Conservation (phyloP, 2,113 vertebrate genomes). For the Ancistrus triradiatus region DNA sequence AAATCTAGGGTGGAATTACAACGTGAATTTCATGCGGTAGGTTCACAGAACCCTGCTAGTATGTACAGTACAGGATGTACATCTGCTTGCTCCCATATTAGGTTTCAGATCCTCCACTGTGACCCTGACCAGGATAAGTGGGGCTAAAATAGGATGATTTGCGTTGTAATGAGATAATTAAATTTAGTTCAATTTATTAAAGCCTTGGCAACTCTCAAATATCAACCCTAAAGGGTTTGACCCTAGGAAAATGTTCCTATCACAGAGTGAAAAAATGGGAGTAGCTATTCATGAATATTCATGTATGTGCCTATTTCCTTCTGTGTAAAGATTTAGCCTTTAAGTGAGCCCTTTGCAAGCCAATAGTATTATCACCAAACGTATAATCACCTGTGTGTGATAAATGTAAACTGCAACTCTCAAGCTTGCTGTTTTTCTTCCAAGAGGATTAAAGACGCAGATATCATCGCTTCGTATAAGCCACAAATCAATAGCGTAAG, state of each 20-base stretch:
- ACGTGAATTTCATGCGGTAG: too few relatives aligned
- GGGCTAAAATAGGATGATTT: too few relatives aligned
- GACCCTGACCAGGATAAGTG: too few relatives aligned
- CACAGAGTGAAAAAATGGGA: conserved; percentile 6
- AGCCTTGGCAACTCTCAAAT: conserved; percentile 24
- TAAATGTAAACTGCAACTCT: conserved; percentile 29
- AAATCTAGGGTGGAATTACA: too few relatives aligned
- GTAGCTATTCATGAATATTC: conserved; percentile 32
- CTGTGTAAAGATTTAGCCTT: conserved; percentile 28
- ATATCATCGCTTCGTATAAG: conserved; percentile 48
- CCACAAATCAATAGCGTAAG: conserved; percentile 46
- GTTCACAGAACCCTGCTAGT: too few relatives aligned
- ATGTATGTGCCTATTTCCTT: conserved; percentile 7
- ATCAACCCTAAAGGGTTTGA: neutral
- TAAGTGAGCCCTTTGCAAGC: conserved; percentile 26
- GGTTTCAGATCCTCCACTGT: too few relatives aligned
- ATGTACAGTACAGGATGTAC: too few relatives aligned
- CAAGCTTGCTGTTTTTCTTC: neutral
- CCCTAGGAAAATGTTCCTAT: conserved; percentile 12
- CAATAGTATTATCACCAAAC: conserved; percentile 36
- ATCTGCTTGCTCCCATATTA: too few relatives aligned
- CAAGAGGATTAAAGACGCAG: conserved; percentile 34
- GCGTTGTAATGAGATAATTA: too few relatives aligned
- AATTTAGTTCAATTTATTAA: conserved; percentile 36
- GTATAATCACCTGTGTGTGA: conserved; percentile 24